Base-by-base conservation (phyloP, 1,140 invertebrate genomes). In the Temnothorax nylanderi region DNA sequence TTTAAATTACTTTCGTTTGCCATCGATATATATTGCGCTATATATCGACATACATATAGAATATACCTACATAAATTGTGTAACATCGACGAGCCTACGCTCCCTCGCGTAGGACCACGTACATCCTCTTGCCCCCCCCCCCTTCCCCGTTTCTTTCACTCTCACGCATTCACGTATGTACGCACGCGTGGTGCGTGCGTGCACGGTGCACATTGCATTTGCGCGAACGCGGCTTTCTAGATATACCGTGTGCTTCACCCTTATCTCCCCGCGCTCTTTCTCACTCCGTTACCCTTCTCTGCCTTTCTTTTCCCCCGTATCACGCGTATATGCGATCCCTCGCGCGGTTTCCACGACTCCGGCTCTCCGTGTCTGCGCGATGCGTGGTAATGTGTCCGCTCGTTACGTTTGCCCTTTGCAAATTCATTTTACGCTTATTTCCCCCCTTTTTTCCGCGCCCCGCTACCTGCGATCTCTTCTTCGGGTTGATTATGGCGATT, bases 11-110 rank as follows among this genome's bases (percentile, higher is more conserved):
- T 90, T 90, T 90, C 89, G 85, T 90, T 90, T 90, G 85, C 75
- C 88, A 90, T 90, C 89, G 88, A 89, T 90, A 90, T 90, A 90
- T 90, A 90, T 64, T 67, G 64, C 44, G 75, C 67, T 64, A 82
- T 90, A 90, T 90, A 90, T 90, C 89, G 89, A 90, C 86, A 90
- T 90, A 87, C 80, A 90, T 90, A 90, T 90, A 90, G 88, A 90
- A 89, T 87, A 90, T 90, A 90, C 80, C 75, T 90, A 89, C 81
- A 90, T 89, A 87, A 90, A 87, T 87, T 81, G 60, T 62, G 80
- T 60, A 87, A 90, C 89, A 89, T 74, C 72, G 89, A 90, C 85
- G 87, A 76, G 51, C 51, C 72, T 47, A 34, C 77, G 76, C 41
- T 72, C 54, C 41, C 47, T 21, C 51, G 65, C 78, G 26, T 82